These are phyloP conservation scores for Ptychochromis oligacanthus DNA, from an alignment of 2,113 vertebrate genomes.

Conservation along the genomic window DNA sequence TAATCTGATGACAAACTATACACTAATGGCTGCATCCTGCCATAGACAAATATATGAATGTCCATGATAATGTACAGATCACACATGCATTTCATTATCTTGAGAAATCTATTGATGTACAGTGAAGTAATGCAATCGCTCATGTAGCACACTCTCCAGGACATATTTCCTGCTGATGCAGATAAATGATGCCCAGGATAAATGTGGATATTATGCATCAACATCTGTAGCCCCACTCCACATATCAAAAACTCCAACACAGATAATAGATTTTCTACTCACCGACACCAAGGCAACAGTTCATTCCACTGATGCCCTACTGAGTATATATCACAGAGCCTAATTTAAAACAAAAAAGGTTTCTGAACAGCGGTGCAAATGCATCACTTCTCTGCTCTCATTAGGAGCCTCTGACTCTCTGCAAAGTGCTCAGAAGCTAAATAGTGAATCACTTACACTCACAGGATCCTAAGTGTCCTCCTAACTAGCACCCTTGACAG, in stretches of 20 bases:
- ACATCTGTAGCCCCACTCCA: slow-evolving; percentile 44
- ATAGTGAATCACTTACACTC: slow-evolving; percentile 7
- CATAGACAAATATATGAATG: slow-evolving; percentile 39
- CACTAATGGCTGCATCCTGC: slow-evolving; percentile 41
- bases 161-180: slow-evolving; percentile 52
- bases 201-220: slow-evolving; percentile 66
- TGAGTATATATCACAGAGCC: slow-evolving; percentile 18
- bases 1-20: slow-evolving; percentile 41
- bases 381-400: slow-evolving; percentile 16
- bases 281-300: slow-evolving; percentile 23
- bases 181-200: slow-evolving; percentile 55
- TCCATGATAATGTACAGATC: slow-evolving; percentile 37
- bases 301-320: slow-evolving; percentile 31
- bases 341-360: slow-evolving; percentile 19
- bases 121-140: slow-evolving; percentile 43
- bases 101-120: slow-evolving; percentile 40
- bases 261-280: slow-evolving; percentile 41
- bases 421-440: slow-evolving; percentile 11
- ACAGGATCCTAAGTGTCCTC: slow-evolving; percentile 14
- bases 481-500: slow-evolving; percentile 23
- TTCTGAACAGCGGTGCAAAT: slow-evolving; percentile 21
- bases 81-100: slow-evolving; percentile 51
- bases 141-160: slow-evolving; percentile 11
- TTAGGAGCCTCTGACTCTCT: slow-evolving; percentile 23
- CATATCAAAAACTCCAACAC: slow-evolving; percentile 24